Evolutionary conservation across 2,797 vertebrate genomes (phyloP).

Genomic region (Oryzias dopingdopingensis): DNA sequence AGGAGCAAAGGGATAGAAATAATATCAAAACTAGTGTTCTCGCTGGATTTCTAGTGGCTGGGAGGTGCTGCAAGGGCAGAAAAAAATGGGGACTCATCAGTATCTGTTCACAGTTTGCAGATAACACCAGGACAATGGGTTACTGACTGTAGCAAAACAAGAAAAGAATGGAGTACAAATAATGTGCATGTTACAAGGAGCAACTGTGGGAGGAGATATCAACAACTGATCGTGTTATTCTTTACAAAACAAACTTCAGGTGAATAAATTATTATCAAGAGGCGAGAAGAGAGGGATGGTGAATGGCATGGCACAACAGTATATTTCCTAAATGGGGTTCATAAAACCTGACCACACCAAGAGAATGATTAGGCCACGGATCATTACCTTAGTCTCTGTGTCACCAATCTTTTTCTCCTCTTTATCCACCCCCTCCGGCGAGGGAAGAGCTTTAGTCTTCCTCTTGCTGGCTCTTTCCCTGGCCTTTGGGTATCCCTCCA

Average conservation of each 20-base stretch:
- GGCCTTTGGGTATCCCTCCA: slow-evolving; percentile 68
- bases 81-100: slow-evolving; percentile 70
- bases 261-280: slow-evolving; percentile 10
- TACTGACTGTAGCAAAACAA: slow-evolving; percentile 27
- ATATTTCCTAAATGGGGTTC: slow-evolving; percentile 23
- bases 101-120: slow-evolving; percentile 65
- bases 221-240: slow-evolving; percentile 8
- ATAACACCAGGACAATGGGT: slow-evolving; percentile 59
- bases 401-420: slow-evolving; percentile 40
- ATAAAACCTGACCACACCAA: slow-evolving; percentile 35
- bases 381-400: slow-evolving; percentile 63
- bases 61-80: slow-evolving; percentile 63
- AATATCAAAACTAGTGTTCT: slow-evolving; percentile 43
- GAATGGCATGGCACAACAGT: slow-evolving; percentile 7
- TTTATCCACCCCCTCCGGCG: slow-evolving; percentile 36
- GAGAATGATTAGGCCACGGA: slow-evolving; percentile 47
- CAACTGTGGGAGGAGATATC: slow-evolving; percentile 24
- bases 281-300: neutral
- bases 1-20: slow-evolving; percentile 37
- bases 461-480: slow-evolving; percentile 57
- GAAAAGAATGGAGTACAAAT: slow-evolving; percentile 16
- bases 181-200: slow-evolving; percentile 22
- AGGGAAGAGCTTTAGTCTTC: slow-evolving; percentile 31
- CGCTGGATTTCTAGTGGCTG: slow-evolving; percentile 49
- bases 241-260: slow-evolving; percentile 14